Conservation (phyloP, 2,113 vertebrate genomes). For the Cryptotis parvus region DNA sequence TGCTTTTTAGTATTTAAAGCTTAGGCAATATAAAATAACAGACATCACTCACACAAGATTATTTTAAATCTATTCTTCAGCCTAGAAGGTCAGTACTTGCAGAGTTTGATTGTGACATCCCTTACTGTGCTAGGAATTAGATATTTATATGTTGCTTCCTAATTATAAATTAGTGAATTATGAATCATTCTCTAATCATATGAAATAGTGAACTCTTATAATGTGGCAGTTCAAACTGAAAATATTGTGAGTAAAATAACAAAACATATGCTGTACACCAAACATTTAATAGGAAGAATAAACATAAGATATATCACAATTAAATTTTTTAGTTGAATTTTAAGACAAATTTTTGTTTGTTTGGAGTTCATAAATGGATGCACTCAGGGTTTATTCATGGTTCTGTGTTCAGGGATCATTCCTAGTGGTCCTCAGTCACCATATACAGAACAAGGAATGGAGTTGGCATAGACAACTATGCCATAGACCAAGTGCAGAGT, state of each 20-base stretch:
- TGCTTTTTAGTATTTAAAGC: background rate
- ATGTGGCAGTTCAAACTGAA: background rate
- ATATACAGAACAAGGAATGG: too few species aligned
- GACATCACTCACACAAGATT: background rate
- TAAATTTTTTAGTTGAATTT: background rate
- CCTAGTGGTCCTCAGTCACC: too few species aligned
- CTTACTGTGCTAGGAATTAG: background rate
- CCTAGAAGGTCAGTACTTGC: background rate
- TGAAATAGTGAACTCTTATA: background rate
- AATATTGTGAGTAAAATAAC: background rate
- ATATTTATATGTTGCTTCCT: too few species aligned
- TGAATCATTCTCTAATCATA: too few species aligned
- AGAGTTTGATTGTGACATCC: background rate
- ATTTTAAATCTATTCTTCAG: background rate
- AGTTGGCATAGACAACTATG: too few species aligned
- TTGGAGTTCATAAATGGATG: too few species aligned
- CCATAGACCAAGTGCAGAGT: too few species aligned
- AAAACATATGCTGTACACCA: background rate
- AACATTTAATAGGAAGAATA: background rate
- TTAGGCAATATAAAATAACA: conserved; percentile 37
- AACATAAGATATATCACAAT: background rate
- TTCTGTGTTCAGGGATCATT: too few species aligned
- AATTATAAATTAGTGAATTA: too few species aligned
- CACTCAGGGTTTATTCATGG: too few species aligned
- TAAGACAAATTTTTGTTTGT: too few species aligned